phyloP scores from a whole-genome alignment of 2,113 vertebrate species.

The Mesitornis unicolor region DNA sequence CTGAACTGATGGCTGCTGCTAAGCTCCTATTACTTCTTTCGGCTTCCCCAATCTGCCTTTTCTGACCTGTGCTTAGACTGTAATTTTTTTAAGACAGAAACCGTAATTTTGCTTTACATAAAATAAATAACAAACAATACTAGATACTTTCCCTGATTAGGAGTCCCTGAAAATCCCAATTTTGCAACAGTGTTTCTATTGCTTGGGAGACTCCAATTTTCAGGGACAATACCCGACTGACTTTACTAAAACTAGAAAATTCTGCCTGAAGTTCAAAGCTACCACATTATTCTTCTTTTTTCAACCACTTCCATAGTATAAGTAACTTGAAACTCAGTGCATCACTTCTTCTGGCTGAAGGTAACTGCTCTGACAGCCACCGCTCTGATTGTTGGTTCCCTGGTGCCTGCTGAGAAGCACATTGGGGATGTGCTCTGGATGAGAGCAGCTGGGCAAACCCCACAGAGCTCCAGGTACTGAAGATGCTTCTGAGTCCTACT shows the following conservation, averaged over 20 bases:
- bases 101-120: background rate
- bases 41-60: background rate
- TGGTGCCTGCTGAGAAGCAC: background rate
- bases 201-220: background rate
- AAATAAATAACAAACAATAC: background rate
- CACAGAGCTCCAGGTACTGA: background rate
- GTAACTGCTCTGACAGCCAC: background rate
- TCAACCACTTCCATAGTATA: background rate
- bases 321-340: background rate
- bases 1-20: background rate
- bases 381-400: background rate
- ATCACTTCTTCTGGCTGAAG: background rate
- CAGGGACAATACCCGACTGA: background rate
- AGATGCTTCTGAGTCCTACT: background rate
- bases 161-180: background rate
- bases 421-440: background rate
- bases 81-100: background rate
- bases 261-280: background rate
- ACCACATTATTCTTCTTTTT: background rate
- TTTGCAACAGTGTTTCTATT: background rate
- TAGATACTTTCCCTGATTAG: background rate
- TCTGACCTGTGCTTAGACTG: background rate
- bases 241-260: background rate
- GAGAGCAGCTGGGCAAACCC: background rate
- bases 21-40: background rate